phyloP scores from a whole-genome alignment of 1,140 invertebrate species.

The Melipona quadrifasciata region DNA sequence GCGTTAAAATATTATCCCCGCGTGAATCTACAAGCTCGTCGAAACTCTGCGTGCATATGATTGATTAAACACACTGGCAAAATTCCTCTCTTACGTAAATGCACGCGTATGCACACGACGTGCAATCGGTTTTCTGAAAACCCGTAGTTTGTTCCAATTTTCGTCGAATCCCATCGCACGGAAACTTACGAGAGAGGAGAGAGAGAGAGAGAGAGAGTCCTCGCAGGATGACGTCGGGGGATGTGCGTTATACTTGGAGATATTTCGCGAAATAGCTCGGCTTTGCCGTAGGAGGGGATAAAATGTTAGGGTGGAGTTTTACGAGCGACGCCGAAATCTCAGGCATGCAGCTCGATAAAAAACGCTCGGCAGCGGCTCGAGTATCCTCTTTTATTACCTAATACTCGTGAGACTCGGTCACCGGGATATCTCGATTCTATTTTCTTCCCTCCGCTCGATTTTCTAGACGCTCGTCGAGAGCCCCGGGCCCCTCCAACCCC shows the following conservation, averaged over 20 bases:
- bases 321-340: conserved; percentile 59
- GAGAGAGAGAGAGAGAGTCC: neutral
- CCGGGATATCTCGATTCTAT: conserved; percentile 52
- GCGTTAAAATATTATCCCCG: too few relatives aligned
- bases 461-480: neutral
- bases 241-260: conserved; percentile 41
- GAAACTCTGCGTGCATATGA: neutral
- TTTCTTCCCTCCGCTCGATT: conserved; percentile 40
- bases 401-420: conserved; percentile 52
- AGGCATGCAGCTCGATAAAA: conserved; percentile 61
- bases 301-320: conserved; percentile 60
- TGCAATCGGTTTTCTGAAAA: neutral
- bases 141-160: conserved; percentile 40
- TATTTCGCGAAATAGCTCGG: conserved; percentile 50
- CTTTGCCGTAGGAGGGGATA: conserved; percentile 8
- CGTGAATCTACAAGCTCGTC: neutral
- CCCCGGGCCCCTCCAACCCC: too few relatives aligned
- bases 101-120: neutral
- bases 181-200: conserved; percentile 10
- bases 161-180: neutral
- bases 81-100: neutral
- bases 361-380: conserved; percentile 32
- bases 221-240: neutral
- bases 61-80: neutral
- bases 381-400: conserved; percentile 51